Evolutionary conservation across 1,140 invertebrate species (phyloP).

Genomic region (Streblospio benedicti): DNA sequence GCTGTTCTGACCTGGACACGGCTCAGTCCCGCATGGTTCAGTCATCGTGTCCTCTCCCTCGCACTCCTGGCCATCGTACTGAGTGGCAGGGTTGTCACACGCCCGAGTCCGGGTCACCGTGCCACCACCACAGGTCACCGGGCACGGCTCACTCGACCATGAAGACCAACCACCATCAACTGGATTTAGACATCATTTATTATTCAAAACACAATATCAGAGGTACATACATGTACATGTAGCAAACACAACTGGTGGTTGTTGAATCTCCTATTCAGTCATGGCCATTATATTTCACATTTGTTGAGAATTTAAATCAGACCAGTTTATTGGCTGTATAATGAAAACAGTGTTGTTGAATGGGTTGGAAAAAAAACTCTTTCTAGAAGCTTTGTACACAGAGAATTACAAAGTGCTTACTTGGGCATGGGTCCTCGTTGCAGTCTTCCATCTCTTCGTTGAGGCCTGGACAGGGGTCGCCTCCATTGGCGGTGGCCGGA

Average conservation of each 20-base stretch:
- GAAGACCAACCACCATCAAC: constrained; percentile 18
- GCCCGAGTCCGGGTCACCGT: constrained; percentile 35
- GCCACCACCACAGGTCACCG: constrained; percentile 57
- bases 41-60: constrained; percentile 4
- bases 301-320: too few relatives aligned
- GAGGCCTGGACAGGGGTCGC: constrained; percentile 18
- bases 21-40: constrained; percentile 25
- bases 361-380: too few relatives aligned
- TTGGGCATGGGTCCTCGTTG: background rate
- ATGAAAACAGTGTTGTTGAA: too few relatives aligned
- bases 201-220: too few relatives aligned
- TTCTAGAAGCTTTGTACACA: too few relatives aligned
- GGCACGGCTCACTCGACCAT: constrained; percentile 30
- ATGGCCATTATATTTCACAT: too few relatives aligned
- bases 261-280: too few relatives aligned
- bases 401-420: background rate
- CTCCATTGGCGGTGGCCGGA: constrained; percentile 26
- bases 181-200: too few relatives aligned
- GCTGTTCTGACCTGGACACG: constrained; percentile 30
- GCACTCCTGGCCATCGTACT: constrained; percentile 55
- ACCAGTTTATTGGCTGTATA: too few relatives aligned
- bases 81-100: constrained; percentile 42
- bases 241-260: too few relatives aligned
- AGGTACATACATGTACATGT: too few relatives aligned
- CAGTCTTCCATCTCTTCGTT: constrained; percentile 22